Conservation (phyloP, 2,888 invertebrate species). For the Phyllotreta striolata region DNA sequence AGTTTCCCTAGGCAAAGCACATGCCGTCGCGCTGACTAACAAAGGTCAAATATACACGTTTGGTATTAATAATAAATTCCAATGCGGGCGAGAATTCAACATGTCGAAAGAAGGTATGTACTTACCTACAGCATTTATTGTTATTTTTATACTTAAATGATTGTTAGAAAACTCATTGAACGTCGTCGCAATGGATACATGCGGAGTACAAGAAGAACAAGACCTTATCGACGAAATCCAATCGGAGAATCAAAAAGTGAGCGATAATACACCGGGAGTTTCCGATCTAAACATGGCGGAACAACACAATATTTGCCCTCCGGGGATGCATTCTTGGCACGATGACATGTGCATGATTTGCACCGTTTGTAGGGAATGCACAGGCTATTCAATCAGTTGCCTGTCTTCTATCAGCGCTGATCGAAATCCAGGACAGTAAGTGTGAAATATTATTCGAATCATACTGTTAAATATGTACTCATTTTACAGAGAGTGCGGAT, state of each 20-base stretch:
- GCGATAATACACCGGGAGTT: conserved; percentile 63
- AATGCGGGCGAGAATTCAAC: conserved; percentile 89
- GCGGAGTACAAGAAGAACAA: conserved; percentile 61
- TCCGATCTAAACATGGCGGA: conserved; percentile 55
- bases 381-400: conserved; percentile 89
- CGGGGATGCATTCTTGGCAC: conserved; percentile 80
- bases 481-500: conserved; percentile 82
- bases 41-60: conserved; percentile 94
- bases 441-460: conserved; percentile 45
- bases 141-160: no score
- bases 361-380: conserved; percentile 90
- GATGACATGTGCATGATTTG: conserved; percentile 89
- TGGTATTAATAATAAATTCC: conserved; percentile 97
- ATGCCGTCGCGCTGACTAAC: conserved; percentile 87
- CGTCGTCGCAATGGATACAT: conserved; percentile 67
- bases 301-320: conserved; percentile 65
- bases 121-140: not conserved
- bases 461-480: not conserved
- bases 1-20: conserved; percentile 94
- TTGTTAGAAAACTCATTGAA: conserved; percentile 43
- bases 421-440: conserved; percentile 87
- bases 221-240: conserved; percentile 66
- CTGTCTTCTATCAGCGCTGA: conserved; percentile 76
- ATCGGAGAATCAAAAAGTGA: conserved; percentile 62
- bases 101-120: conserved; percentile 67